These are phyloP conservation scores for Vireo altiloquus DNA, from an alignment of 2,113 vertebrate genomes.

Conservation along the genomic window DNA sequence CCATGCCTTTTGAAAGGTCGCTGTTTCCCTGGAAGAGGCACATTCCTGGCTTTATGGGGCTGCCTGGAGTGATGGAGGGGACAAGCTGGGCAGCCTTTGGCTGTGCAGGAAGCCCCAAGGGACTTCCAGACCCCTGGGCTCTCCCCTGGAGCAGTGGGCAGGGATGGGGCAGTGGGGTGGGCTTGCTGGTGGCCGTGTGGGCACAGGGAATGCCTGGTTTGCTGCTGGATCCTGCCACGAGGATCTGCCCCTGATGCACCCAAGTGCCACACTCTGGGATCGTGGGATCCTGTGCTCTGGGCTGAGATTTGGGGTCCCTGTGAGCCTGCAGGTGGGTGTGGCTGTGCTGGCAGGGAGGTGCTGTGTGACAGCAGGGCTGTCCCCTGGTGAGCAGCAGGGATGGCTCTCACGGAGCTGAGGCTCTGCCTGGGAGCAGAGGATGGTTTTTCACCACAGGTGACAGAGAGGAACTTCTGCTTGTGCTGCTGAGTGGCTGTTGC, in stretches of 20 bases:
- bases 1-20: not conserved
- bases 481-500: not conserved
- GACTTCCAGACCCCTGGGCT: not conserved
- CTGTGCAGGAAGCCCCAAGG: not conserved
- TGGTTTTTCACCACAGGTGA: not conserved
- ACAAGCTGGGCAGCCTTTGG: not conserved
- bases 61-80: not conserved
- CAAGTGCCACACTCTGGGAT: rapidly evolving
- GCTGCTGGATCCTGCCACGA: rapidly evolving
- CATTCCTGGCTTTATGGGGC: not conserved
- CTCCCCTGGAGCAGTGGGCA: not conserved
- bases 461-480: not conserved
- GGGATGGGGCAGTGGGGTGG: not conserved
- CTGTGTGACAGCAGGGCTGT: not conserved
- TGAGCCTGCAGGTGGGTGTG: not conserved
- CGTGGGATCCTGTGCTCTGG: not conserved
- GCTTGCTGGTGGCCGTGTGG: not conserved
- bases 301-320: not conserved
- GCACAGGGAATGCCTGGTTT: not conserved
- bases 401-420: not conserved
- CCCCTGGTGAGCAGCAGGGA: not conserved
- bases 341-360: not conserved
- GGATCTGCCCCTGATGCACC: not conserved
- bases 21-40: not conserved
- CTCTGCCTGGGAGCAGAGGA: not conserved